Conservation (phyloP, 64 coral and sea anemone genomes). For the Montipora sp. region DNA sequence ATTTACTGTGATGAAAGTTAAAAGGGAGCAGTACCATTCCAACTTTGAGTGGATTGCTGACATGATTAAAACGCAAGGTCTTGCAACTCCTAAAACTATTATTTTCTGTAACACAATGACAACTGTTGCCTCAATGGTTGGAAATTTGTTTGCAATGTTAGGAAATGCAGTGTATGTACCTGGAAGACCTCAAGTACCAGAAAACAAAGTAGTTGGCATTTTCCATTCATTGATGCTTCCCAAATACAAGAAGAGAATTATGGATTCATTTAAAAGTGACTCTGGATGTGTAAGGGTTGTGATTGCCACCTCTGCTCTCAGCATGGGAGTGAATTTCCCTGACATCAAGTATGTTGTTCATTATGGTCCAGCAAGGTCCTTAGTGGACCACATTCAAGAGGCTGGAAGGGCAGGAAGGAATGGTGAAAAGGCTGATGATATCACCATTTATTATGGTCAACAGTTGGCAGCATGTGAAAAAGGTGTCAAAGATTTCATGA, state of each 20-base stretch:
- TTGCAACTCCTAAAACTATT: constrained; percentile 44
- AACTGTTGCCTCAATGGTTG: constrained; percentile 32
- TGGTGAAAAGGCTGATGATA: too few species aligned
- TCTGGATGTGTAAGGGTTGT: too few species aligned
- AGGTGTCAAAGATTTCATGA: too few species aligned
- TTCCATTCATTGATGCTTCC: constrained; percentile 26
- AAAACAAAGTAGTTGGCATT: constrained; percentile 45
- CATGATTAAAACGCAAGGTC: constrained; percentile 28
- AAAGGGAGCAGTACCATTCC: background rate
- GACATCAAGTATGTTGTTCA: too few species aligned
- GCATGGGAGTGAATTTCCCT: too few species aligned
- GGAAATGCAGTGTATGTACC: background rate
- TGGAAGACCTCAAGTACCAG: constrained; percentile 21
- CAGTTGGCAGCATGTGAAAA: too few species aligned
- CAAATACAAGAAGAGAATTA: background rate
- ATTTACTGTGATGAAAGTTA: constrained; percentile 14
- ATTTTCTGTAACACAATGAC: constrained; percentile 52
- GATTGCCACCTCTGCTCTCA: too few species aligned
- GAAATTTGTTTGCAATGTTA: constrained; percentile 35
- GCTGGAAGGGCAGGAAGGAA: too few species aligned
- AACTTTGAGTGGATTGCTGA: constrained; percentile 38
- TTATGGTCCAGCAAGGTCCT: too few species aligned
- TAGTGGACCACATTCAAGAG: too few species aligned
- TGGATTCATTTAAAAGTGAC: too few species aligned
- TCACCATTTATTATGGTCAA: too few species aligned